These are phyloP conservation scores for Cydia strobilella DNA, from an alignment of 1,140 invertebrate genomes.

Conservation along the genomic window DNA sequence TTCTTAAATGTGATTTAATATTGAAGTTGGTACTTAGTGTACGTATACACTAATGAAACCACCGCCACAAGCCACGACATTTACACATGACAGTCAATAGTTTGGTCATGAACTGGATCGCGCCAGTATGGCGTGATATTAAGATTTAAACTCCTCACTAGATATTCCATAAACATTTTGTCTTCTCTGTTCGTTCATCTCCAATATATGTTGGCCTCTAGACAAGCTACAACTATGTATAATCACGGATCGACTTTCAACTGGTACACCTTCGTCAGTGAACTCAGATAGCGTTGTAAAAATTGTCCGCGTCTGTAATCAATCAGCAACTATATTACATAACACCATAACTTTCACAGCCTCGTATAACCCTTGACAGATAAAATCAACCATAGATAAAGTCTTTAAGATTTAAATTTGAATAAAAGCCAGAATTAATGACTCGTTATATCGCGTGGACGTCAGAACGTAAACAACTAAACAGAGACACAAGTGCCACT, in stretches of 20 bases:
- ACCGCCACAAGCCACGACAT: no score
- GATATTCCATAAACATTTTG: neutral
- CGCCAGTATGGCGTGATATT: neutral
- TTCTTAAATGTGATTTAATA: no score
- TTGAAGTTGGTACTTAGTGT: no score
- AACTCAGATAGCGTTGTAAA: neutral
- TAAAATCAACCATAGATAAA: neutral
- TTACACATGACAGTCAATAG: no score
- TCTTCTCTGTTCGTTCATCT: neutral
- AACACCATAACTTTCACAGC: neutral
- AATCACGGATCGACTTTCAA: neutral
- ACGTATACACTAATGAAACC: no score
- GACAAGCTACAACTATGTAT: neutral
- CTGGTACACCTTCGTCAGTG: neutral
- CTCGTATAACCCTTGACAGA: neutral
- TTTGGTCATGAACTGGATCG: no score
- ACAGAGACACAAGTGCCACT: neutral
- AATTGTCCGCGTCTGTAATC: neutral
- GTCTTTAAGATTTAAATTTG: neutral
- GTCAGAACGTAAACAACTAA: slow-evolving; percentile 23
- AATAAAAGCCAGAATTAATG: neutral
- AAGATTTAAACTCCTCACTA: neutral
- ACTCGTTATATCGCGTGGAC: neutral
- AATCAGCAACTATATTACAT: neutral
- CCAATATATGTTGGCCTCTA: neutral